A percentile compares a stretch with the other conserved stretches of the same genome.
These are phyloP conservation scores for Dasyurus viverrinus DNA, from an alignment of 2,113 vertebrate genomes.

Conservation along the genomic window DNA sequence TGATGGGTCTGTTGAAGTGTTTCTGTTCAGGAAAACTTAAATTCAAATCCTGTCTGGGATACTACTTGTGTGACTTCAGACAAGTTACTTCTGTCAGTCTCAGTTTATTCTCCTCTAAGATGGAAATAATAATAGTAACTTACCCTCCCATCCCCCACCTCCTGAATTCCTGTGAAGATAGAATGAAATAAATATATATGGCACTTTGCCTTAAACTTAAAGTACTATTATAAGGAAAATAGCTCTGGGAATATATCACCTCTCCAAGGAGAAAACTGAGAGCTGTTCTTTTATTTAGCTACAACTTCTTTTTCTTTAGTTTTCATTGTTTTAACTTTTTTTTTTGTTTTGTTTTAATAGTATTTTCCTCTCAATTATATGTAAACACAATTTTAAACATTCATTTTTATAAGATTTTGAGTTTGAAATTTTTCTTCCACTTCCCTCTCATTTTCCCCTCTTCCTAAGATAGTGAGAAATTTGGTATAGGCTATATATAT, in stretches of 20 bases:
- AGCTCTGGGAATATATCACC: not conserved
- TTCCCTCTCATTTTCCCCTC: not conserved
- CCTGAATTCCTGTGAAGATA: not conserved
- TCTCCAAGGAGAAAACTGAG: not conserved
- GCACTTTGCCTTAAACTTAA: not conserved
- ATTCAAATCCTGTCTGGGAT: not conserved
- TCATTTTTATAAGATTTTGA: not conserved
- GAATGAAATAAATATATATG: not conserved
- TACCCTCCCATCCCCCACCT: not conserved
- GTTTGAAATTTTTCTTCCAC: not conserved
- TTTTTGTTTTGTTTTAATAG: not conserved
- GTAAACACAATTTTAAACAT: not conserved
- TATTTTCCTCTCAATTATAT: too few relatives aligned
- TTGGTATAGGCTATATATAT: not conserved
- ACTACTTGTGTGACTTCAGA: not conserved
- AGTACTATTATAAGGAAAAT: not conserved
- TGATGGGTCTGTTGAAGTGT: not conserved
- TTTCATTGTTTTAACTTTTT: not conserved
- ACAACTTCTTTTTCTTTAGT: not conserved
- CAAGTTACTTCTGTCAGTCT: not conserved
- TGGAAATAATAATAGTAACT: not conserved
- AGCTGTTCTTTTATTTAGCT: not conserved
- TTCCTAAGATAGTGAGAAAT: not conserved
- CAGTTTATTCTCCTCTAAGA: not conserved
- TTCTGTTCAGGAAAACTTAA: not conserved